Conservation (phyloP, 2,113 vertebrate genomes). For the Chamaetylas fuelleborni region DNA sequence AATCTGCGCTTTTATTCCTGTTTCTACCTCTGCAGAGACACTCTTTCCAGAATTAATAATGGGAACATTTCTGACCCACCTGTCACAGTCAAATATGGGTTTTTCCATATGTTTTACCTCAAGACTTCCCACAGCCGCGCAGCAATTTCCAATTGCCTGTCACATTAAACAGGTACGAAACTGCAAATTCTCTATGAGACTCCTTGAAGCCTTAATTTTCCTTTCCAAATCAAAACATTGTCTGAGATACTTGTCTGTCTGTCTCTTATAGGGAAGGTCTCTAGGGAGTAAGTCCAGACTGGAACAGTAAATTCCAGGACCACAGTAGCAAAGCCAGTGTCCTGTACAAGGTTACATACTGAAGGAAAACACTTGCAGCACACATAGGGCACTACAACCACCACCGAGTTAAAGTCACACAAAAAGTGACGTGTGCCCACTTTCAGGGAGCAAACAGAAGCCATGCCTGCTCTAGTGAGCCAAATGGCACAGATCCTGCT, state of each 20-base stretch:
- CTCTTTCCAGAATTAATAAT: not conserved
- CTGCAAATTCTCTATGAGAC: not conserved
- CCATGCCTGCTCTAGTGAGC: not conserved
- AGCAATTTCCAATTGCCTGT: not conserved
- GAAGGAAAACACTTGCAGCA: not conserved
- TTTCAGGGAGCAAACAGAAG: not conserved
- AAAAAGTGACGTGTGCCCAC: not conserved
- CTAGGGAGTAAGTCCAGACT: not conserved
- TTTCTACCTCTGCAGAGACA: not conserved
- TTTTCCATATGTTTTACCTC: not conserved
- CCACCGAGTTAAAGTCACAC: not conserved
- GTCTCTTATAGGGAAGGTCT: not conserved
- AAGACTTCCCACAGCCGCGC: not conserved
- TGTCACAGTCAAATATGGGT: not conserved
- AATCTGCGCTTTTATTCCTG: not conserved
- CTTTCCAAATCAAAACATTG: not conserved
- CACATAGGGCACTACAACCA: not conserved
- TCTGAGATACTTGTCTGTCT: not conserved
- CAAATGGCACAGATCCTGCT: not conserved
- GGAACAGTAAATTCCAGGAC: not conserved
- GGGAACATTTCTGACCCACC: not conserved
- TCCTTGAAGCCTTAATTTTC: not conserved
- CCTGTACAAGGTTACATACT: fast-evolving
- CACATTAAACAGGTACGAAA: not conserved
- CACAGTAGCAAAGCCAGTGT: not conserved